These are phyloP conservation scores for Chitala chitala DNA, from an alignment of 2,113 vertebrate genomes.

Conservation along the genomic window DNA sequence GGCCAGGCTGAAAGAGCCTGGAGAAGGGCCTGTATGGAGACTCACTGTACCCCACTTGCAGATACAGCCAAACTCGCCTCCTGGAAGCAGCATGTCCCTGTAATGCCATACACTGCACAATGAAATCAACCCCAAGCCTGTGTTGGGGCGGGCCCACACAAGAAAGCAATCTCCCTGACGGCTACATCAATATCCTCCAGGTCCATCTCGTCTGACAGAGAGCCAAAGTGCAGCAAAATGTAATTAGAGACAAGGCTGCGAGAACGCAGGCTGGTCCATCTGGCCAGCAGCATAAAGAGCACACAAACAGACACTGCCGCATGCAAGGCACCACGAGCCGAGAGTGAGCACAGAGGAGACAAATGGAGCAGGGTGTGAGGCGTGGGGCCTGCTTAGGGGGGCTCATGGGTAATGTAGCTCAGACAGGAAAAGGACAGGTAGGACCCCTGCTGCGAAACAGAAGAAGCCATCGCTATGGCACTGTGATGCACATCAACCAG, in stretches of 20 bases:
- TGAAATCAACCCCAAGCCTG: constrained; percentile 47
- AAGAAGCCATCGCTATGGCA: not conserved
- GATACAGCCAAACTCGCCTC: no score
- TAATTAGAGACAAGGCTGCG: constrained; percentile 44
- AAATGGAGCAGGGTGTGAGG: no score
- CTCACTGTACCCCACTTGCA: no score
- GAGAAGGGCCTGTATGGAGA: no score
- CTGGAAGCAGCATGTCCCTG: not conserved
- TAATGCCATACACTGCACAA: constrained; percentile 29
- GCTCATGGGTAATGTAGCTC: not conserved
- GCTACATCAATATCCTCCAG: constrained; percentile 46
- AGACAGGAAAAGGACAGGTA: not conserved
- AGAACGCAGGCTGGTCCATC: constrained; percentile 8
- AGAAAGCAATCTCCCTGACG: constrained; percentile 45
- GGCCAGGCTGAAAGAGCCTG: no score
- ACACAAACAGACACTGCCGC: constrained; percentile 6
- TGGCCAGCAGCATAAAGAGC: not conserved
- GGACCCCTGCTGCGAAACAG: not conserved
- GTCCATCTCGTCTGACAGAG: constrained; percentile 34
- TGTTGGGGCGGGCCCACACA: constrained; percentile 33
- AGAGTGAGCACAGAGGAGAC: not conserved
- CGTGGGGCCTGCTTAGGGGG: not conserved
- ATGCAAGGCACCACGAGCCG: not conserved
- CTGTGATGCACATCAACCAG: not conserved
- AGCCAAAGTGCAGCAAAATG: constrained; percentile 41